phyloP scores from a whole-genome alignment of 1,140 invertebrate species.

The Carcinoscorpius rotundicauda region DNA sequence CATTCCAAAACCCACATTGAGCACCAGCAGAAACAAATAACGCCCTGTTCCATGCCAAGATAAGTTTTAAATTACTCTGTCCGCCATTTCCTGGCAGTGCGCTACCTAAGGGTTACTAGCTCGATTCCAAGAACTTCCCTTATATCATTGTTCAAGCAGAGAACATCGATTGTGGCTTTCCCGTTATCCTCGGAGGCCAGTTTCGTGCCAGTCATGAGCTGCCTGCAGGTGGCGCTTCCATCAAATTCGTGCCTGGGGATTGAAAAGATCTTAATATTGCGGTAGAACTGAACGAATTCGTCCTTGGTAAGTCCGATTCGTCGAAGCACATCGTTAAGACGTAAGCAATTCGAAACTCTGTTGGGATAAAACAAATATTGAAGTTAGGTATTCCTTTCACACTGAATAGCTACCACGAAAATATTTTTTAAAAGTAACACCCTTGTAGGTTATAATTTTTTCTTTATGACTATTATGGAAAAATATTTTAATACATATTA shows the following conservation, averaged over 20 bases:
- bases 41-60: too few relatives aligned
- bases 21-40: too few relatives aligned
- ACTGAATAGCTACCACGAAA: too few relatives aligned
- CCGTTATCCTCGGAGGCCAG: constrained; percentile 2
- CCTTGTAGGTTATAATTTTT: too few relatives aligned
- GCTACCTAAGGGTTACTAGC: constrained; percentile 18
- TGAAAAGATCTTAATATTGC: constrained; percentile 16
- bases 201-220: constrained; percentile 9
- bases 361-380: too few relatives aligned
- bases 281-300: constrained; percentile 10
- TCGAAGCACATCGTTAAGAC: constrained; percentile 17
- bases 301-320: constrained; percentile 14
- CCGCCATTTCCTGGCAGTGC: neutral
- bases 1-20: too few relatives aligned
- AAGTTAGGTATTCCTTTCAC: too few relatives aligned
- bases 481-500: too few relatives aligned
- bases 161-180: constrained; percentile 10
- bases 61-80: too few relatives aligned
- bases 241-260: constrained; percentile 18
- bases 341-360: constrained; percentile 16
- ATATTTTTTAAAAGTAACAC: too few relatives aligned
- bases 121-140: constrained; percentile 21
- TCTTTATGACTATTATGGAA: too few relatives aligned
- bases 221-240: constrained; percentile 16
- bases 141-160: constrained; percentile 17